Evolutionary conservation across 2,797 vertebrate species (phyloP), one percentile per base, ranked within the genome.

Genomic region (Corythornis leucogaster): DNA sequence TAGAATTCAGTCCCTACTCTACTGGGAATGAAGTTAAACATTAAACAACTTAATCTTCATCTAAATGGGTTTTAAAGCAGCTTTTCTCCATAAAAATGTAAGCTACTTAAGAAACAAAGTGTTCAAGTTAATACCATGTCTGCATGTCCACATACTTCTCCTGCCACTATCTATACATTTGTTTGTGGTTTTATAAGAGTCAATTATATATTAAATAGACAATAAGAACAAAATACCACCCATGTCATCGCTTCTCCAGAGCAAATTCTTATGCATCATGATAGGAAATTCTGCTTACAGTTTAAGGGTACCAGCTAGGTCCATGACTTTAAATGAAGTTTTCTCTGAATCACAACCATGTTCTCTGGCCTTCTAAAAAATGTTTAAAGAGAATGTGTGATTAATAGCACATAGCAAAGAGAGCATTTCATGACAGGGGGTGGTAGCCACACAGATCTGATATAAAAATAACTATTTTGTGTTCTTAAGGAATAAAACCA

Each of bases 21-120:
- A 58, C 45, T 70, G 64, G 80, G 86, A 94, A 89, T 67, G n/a
- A 89, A 95, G 50, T 66, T 80, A 92, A 94, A 88, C 54, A 80
- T 91, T 90, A 94, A 93, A 95, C 84, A 94, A 96, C 40, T 92
- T 93, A 96, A 95, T 93, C 94, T 90, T 94, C n/a, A 82, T 92
- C 88, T 90, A 74, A 95, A 87, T 88, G 66, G 57, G 38, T 42
- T 95, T 80, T 62, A 96, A 95, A 95, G 93, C 57, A 77, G 88
- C 81, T 89, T 96, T 96, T 84, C 71, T 87, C 55, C 53, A 67
- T 89, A 74, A 91, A 92, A 93, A 82, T 76, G 55, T 91, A 92
- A 95, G 89, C 85, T 86, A 94, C 94, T 96, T 94, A 92, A 68
- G 71, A 93, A 94, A 85, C 42, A 74, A 82, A 87, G 51, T 46